Evolutionary conservation across 1,140 invertebrate genomes (phyloP).

Genomic region (Stegodyphus dumicola): DNA sequence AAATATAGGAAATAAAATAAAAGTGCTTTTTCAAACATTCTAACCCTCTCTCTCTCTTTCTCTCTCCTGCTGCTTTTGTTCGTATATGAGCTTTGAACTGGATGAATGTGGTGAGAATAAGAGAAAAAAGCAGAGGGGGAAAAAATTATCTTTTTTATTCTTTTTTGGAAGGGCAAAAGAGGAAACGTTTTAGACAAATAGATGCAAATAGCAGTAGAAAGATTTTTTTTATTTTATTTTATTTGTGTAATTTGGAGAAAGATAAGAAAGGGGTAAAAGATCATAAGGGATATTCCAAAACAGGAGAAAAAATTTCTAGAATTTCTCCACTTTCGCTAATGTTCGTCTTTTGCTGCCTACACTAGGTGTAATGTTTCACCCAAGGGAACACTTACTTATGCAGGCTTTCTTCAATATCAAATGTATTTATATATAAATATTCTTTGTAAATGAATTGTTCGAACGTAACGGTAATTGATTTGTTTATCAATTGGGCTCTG

Average conservation of each 20-base stretch:
- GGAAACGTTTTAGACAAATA: constrained; percentile 27
- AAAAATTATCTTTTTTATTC: constrained; percentile 9
- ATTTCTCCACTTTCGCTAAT: too few relatives aligned
- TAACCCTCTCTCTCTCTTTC: neutral
- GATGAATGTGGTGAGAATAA: neutral
- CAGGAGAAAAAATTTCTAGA: too few relatives aligned
- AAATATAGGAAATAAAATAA: constrained; percentile 33
- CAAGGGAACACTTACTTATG: too few relatives aligned
- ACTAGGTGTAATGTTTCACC: too few relatives aligned
- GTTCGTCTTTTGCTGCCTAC: too few relatives aligned
- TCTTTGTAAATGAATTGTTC: too few relatives aligned
- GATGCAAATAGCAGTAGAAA: neutral
- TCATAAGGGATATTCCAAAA: too few relatives aligned
- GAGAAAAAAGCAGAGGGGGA: neutral
- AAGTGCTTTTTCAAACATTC: constrained; percentile 19
- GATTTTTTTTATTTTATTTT: neutral
- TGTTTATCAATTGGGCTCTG: too few relatives aligned
- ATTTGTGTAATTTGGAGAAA: neutral
- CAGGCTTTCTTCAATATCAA: too few relatives aligned
- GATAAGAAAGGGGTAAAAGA: too few relatives aligned
- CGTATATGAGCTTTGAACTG: constrained; percentile 10
- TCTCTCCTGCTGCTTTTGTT: neutral
- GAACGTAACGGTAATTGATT: too few relatives aligned
- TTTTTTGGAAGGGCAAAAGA: neutral
- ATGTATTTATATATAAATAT: too few relatives aligned